These are phyloP conservation scores for Montifringilla adamsi DNA, from an alignment of 2,113 vertebrate species.

Conservation along the genomic window DNA sequence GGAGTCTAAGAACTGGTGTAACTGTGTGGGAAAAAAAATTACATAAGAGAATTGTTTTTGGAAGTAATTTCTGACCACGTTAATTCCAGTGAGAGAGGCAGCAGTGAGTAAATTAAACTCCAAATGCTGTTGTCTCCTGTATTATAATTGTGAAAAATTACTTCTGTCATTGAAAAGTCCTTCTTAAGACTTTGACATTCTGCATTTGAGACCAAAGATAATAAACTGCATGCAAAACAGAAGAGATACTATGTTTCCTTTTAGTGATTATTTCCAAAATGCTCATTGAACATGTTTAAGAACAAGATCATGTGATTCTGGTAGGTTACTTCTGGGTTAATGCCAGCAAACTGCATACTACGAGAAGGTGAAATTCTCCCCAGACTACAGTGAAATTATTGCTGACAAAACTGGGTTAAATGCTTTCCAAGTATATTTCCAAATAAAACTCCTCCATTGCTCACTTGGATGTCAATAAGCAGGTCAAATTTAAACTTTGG, in stretches of 20 bases:
- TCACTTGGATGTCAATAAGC: constrained; percentile 62
- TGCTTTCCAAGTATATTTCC: constrained; percentile 66
- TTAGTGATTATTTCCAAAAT: constrained; percentile 3
- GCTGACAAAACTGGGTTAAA: constrained; percentile 57
- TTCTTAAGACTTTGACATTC: neutral
- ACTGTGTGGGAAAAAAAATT: neutral
- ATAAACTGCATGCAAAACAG: neutral
- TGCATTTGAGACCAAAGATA: neutral
- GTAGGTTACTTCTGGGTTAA: constrained; percentile 49
- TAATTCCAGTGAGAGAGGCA: neutral
- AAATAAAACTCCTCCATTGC: constrained; percentile 66
- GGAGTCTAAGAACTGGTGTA: neutral
- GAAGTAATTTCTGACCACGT: neutral
- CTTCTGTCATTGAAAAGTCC: neutral
- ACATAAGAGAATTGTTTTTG: neutral
- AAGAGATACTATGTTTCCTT: neutral
- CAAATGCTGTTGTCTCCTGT: neutral
- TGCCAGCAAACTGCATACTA: constrained; percentile 51
- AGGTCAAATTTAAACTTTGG: constrained; percentile 56
- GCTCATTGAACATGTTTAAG: neutral
- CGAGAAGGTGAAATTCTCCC: constrained; percentile 66
- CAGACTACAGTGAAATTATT: constrained; percentile 61
- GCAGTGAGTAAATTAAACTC: neutral
- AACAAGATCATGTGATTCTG: constrained; percentile 12
- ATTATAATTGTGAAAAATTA: neutral